Conservation (phyloP, 2,113 vertebrate species). For the Clarias macrocephalus region DNA sequence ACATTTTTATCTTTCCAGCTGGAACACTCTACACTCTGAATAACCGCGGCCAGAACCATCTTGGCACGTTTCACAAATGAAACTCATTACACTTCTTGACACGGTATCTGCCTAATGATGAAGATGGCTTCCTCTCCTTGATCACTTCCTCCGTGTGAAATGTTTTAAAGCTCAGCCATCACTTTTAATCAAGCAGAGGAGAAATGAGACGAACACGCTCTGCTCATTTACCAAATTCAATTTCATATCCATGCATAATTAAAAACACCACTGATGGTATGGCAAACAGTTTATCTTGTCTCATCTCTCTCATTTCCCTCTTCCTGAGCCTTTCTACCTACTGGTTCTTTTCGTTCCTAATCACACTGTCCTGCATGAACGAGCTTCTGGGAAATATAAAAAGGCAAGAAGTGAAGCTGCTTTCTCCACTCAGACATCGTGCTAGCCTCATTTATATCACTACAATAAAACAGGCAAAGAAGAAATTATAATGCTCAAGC, state of each 20-base stretch:
- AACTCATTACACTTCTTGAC: constrained; percentile 25
- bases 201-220: constrained; percentile 19
- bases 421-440: constrained; percentile 45
- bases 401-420: constrained; percentile 4
- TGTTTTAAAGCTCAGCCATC: constrained; percentile 17
- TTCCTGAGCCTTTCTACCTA: not conserved
- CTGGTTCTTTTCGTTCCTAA: not conserved
- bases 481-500: not conserved
- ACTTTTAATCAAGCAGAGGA: constrained; percentile 25
- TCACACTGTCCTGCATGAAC: not conserved
- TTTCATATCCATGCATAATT: constrained; percentile 41
- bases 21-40: not conserved
- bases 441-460: constrained; percentile 40
- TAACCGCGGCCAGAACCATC: not conserved
- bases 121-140: constrained; percentile 24
- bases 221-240: constrained; percentile 23
- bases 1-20: not conserved
- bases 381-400: not conserved
- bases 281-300: constrained; percentile 40
- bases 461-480: constrained; percentile 34
- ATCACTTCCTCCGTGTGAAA: not conserved
- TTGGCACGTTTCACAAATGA: constrained; percentile 37
- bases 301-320: constrained; percentile 12
- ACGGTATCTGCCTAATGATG: constrained; percentile 29
- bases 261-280: not conserved